Conservation (phyloP, 2,797 vertebrate species). For the Hippocampus kuda region DNA sequence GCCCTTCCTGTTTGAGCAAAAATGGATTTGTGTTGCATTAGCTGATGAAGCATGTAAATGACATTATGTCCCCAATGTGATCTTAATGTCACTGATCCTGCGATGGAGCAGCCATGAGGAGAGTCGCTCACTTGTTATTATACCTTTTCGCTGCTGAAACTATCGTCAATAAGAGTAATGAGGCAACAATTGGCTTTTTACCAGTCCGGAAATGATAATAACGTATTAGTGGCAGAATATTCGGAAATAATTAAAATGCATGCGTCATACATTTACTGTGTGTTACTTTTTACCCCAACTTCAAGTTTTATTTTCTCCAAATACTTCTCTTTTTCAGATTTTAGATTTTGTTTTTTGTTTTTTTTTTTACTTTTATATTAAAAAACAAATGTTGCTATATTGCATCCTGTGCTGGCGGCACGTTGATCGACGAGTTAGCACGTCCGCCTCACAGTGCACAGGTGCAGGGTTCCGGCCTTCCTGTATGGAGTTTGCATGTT, state of each 20-base stretch:
- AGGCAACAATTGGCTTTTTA: constrained; percentile 13
- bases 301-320: too few relatives aligned
- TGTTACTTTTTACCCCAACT: too few relatives aligned
- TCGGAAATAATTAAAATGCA: neutral
- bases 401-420: too few relatives aligned
- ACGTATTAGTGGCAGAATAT: too few relatives aligned
- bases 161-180: constrained; percentile 16
- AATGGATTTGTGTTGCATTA: constrained; percentile 78
- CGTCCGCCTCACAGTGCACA: too few relatives aligned
- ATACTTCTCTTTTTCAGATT: too few relatives aligned
- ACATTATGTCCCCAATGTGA: constrained; percentile 72
- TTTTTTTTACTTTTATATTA: too few relatives aligned
- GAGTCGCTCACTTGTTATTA: constrained; percentile 36
- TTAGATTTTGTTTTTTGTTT: too few relatives aligned
- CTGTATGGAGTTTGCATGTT: too few relatives aligned
- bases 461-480: too few relatives aligned
- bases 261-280: neutral
- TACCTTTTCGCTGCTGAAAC: constrained; percentile 14
- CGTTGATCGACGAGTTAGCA: too few relatives aligned
- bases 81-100: constrained; percentile 69
- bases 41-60: constrained; percentile 75
- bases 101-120: constrained; percentile 47
- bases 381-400: too few relatives aligned
- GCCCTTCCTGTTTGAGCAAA: constrained; percentile 66
- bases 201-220: neutral